Conservation (phyloP, 2,797 vertebrate species). For the Helostoma temminkii region DNA sequence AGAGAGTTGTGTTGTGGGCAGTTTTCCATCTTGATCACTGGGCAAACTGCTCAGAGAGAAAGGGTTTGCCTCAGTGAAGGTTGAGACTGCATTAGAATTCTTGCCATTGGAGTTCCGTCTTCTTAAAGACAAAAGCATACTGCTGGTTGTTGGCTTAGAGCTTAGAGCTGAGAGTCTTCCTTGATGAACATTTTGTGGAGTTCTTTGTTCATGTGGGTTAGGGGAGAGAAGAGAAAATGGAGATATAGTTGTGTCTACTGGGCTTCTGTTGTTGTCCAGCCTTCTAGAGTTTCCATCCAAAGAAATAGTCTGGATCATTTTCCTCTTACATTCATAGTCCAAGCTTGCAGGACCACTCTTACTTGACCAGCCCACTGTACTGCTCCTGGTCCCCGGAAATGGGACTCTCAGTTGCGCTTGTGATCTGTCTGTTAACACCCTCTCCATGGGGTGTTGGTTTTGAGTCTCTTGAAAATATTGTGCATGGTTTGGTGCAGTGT, state of each 20-base stretch:
- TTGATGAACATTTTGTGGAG: conserved; percentile 53
- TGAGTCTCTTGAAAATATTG: conserved; percentile 40
- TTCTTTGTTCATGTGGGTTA: conserved; percentile 54
- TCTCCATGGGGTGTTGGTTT: conserved; percentile 45
- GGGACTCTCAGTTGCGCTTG: conserved; percentile 50
- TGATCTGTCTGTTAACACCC: conserved; percentile 27
- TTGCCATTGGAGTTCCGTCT: conserved; percentile 63
- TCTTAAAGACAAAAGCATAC: conserved; percentile 81
- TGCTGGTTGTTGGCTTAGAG: conserved; percentile 83
- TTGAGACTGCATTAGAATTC: conserved; percentile 35
- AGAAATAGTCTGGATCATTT: conserved; percentile 61
- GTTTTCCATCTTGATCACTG: conserved; percentile 43
- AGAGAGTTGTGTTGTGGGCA: conserved; percentile 36
- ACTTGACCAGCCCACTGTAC: conserved; percentile 70
- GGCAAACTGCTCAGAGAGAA: conserved; percentile 32
- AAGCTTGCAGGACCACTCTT: conserved; percentile 67
- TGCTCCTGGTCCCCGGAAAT: conserved; percentile 54
- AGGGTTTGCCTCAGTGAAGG: conserved; percentile 42
- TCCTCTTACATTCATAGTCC: conserved; percentile 59
- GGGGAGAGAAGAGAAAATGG: conserved; percentile 43
- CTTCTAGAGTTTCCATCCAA: conserved; percentile 59
- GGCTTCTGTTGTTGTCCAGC: conserved; percentile 49
- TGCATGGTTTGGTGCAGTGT: conserved; percentile 19
- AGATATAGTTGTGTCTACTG: conserved; percentile 22
- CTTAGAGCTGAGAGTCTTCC: conserved; percentile 57